Percentiles rank a stretch among this genome's conserved stretches.
Conservation (phyloP, 2,113 vertebrate genomes). For the Chaetops frenatus region DNA sequence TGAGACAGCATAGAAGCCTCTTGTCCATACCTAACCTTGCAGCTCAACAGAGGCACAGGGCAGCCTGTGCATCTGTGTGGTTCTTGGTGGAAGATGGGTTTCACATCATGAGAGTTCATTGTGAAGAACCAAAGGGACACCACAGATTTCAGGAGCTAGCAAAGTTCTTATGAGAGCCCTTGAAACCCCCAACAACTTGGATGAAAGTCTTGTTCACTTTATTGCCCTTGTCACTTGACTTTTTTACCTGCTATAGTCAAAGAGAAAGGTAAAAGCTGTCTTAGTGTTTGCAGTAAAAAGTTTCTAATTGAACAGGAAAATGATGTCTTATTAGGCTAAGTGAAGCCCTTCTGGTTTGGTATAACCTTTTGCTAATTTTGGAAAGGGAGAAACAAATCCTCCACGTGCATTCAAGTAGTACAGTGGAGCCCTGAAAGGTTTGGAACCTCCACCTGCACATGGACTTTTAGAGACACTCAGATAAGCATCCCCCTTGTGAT, state of each 20-base stretch:
- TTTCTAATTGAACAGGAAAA: neutral
- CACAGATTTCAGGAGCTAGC: neutral
- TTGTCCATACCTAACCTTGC: neutral
- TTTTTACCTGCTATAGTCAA: neutral
- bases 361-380: neutral
- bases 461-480: neutral
- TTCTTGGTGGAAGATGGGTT: neutral
- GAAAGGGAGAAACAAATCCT: neutral
- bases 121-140: neutral
- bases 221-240: neutral
- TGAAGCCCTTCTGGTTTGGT: neutral
- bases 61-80: neutral
- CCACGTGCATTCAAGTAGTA: neutral
- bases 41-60: neutral
- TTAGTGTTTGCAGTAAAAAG: neutral
- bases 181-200: neutral
- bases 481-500: neutral
- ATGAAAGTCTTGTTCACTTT: neutral
- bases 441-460: neutral
- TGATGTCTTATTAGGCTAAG: neutral
- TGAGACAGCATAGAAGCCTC: neutral
- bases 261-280: neutral
- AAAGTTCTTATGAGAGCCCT: neutral
- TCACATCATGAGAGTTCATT: neutral
- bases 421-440: neutral